Evolutionary conservation across 1,140 invertebrate species (phyloP).

Genomic region (Dolichoris vasculosae): DNA sequence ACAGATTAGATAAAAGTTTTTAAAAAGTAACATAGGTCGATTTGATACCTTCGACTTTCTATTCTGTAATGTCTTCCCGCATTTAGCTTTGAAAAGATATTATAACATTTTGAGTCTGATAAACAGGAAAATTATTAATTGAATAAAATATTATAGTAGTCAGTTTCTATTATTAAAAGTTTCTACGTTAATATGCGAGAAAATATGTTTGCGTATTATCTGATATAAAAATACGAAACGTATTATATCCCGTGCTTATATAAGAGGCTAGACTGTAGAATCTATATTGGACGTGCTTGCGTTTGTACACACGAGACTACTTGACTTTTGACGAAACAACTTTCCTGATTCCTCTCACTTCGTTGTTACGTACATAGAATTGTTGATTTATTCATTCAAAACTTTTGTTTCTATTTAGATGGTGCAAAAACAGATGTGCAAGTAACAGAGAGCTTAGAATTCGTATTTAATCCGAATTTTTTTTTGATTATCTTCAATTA

Average conservation of each 20-base stretch:
- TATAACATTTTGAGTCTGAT: neutral
- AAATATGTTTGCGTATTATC: constrained; percentile 43
- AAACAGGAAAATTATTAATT: neutral
- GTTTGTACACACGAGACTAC: constrained; percentile 23
- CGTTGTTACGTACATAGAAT: constrained; percentile 41
- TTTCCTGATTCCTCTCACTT: constrained; percentile 55
- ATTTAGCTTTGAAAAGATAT: neutral
- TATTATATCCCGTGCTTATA: constrained; percentile 26
- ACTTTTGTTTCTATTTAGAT: constrained; percentile 7
- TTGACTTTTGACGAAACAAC: constrained; percentile 60
- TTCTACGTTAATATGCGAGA: neutral
- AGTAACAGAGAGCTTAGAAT: neutral
- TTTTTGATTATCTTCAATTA: neutral
- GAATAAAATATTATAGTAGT: constrained; percentile 39
- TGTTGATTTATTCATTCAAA: constrained; percentile 24
- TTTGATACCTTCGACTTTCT: neutral
- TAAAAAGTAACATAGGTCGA: neutral
- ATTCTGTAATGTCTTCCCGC: neutral
- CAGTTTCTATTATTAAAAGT: constrained; percentile 44
- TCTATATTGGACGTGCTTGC: neutral
- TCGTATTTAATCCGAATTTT: neutral
- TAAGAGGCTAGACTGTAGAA: constrained; percentile 36
- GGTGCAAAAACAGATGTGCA: neutral
- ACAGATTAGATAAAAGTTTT: too few relatives aligned
- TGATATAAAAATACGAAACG: constrained; percentile 6